phyloP scores from a whole-genome alignment of 2,113 vertebrate species.

The Scytalopus superciliaris region DNA sequence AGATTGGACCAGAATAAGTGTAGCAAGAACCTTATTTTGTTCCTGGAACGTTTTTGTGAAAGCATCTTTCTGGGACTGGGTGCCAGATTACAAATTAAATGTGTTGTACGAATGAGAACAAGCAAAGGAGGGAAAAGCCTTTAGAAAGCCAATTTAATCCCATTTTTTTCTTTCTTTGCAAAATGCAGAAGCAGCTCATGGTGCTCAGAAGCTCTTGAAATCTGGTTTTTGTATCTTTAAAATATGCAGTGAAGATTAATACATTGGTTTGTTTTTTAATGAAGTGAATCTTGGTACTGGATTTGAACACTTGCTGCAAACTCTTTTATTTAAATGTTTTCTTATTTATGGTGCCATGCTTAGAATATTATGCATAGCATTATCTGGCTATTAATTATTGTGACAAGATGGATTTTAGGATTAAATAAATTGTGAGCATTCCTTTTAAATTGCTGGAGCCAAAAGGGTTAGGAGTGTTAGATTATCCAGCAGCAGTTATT shows the following conservation, averaged over 20 bases:
- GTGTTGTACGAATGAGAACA: neutral
- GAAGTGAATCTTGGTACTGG: neutral
- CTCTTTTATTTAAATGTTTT: conserved; percentile 18
- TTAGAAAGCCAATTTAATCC: neutral
- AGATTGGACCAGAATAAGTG: neutral
- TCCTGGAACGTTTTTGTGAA: neutral
- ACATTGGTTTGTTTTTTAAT: neutral
- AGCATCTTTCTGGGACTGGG: neutral
- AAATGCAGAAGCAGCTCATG: neutral
- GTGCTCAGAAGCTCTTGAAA: neutral
- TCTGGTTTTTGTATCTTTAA: neutral
- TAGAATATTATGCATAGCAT: neutral
- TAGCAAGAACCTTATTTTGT: neutral
- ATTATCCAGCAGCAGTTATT: neutral
- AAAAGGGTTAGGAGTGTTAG: neutral
- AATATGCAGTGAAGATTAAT: neutral
- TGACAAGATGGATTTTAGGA: conserved; percentile 4
- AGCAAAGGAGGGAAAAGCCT: neutral
- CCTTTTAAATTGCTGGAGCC: conserved; percentile 8
- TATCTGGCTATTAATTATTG: conserved; percentile 11
- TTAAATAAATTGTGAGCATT: conserved; percentile 15
- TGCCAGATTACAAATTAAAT: neutral
- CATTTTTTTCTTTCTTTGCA: neutral
- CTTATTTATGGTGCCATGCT: neutral
- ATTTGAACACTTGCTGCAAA: neutral